Evolutionary conservation across 2,888 invertebrate species (phyloP), one percentile per base, ranked within the genome.

Genomic region (Cylindroiulus punctatus): DNA sequence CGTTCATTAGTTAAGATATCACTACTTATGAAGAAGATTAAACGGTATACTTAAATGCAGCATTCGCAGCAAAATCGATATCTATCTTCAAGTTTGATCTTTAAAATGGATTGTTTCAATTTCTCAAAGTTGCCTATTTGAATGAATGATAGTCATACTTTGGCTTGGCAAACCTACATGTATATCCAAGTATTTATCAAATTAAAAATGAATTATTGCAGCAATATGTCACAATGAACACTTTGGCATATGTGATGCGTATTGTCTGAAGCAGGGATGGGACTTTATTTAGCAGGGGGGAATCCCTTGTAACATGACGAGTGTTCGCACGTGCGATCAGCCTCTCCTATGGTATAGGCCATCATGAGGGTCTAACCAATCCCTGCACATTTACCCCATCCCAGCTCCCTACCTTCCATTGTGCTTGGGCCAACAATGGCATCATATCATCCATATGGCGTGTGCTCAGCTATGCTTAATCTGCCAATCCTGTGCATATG

Each of bases 371-470:
- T 76, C 76, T 30, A n/a, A 30, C 12, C 26, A 76, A 76, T 76
- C 76, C 76, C 76, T 26, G 10, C 22, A 40, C 83, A 83, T 7
- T 17, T 17, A 40, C n/a, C 83, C 83, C 26, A n/a, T 83, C 83
- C 83, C 42, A n/a, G n/a, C 82, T 44, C 26, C 40, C 40, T 83
- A 22, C 83, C 83, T 83, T 83, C 32, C 36, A 42, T 83, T 83
- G 44, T 83, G 40, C 44, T 40, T 26, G n/a, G 32, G 44, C 83
- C 42, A 83, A 83, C 83, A 83, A 83, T 83, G 44, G 83, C 83
- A 83, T 22, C 83, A 76, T 76, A 83, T 83, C 83, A 83, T 26
- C 83, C 83, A 83, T 83, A 83, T 83, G 83, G 83, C 83, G 44
- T 83, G 83, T 83, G 83, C 83, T 83, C 42, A 83, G 32, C 83